These are phyloP conservation scores for Ellobius talpinus DNA, from an alignment of 2,113 vertebrate species.

Conservation along the genomic window DNA sequence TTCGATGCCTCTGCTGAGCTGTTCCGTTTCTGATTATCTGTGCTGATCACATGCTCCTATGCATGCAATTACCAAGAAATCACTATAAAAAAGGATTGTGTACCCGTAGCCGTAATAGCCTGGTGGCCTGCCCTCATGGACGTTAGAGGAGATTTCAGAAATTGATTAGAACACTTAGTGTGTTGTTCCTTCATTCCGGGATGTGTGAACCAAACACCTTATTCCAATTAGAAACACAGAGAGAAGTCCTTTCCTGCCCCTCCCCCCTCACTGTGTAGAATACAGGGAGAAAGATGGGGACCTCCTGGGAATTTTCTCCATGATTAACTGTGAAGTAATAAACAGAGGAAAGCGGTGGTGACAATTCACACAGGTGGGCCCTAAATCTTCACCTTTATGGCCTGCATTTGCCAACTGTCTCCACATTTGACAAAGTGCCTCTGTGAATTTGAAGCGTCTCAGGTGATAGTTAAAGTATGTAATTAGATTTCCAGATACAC, in stretches of 20 bases:
- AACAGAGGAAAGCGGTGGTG: slow-evolving; percentile 83
- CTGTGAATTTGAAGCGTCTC: slow-evolving; percentile 84
- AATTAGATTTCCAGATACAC: slow-evolving; percentile 84
- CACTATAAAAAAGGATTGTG: slow-evolving; percentile 39
- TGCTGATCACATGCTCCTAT: slow-evolving; percentile 10
- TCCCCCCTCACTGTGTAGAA: slow-evolving; percentile 63
- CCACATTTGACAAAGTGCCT: slow-evolving; percentile 81
- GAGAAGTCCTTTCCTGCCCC: not conserved
- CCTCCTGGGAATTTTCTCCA: slow-evolving; percentile 77
- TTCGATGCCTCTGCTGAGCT: not conserved
- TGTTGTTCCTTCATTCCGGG: slow-evolving; percentile 51
- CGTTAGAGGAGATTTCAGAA: slow-evolving; percentile 70
- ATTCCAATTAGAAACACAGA: slow-evolving; percentile 15
- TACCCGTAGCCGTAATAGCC: slow-evolving; percentile 37
- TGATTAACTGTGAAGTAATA: slow-evolving; percentile 83
- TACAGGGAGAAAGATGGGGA: slow-evolving; percentile 68
- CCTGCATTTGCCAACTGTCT: slow-evolving; percentile 85
- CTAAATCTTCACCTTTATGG: slow-evolving; percentile 85
- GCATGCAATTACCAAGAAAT: slow-evolving; percentile 56
- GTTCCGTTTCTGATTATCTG: slow-evolving; percentile 2
- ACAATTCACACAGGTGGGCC: slow-evolving; percentile 74
- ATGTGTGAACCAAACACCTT: slow-evolving; percentile 35
- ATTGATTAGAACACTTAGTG: slow-evolving; percentile 69
- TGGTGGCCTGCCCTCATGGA: slow-evolving; percentile 8
- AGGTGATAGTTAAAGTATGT: slow-evolving; percentile 81